A percentile compares a stretch with the other conserved stretches of the same genome.
Evolutionary conservation across 2,797 vertebrate species (phyloP).

Genomic region (Neolamprologus multifasciatus): DNA sequence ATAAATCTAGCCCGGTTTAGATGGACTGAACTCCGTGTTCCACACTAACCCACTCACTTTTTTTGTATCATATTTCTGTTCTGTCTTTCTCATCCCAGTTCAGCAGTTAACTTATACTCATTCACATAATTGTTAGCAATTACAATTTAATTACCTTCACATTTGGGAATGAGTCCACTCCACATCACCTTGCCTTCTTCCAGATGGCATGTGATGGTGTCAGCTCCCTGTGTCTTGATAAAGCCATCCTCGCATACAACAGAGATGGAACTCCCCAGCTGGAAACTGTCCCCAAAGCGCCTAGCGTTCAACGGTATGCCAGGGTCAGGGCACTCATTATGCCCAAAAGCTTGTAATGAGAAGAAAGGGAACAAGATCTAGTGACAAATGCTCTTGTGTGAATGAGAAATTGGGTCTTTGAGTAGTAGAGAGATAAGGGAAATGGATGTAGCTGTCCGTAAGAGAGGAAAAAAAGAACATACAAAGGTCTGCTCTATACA

Average conservation of each 20-base stretch:
- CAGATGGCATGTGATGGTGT: slow-evolving; percentile 93
- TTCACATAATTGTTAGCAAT: not conserved
- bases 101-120: not conserved
- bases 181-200: slow-evolving; percentile 95
- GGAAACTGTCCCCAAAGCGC: slow-evolving; percentile 95
- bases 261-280: slow-evolving; percentile 93
- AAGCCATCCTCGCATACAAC: slow-evolving; percentile 98
- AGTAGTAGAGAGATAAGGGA: slow-evolving; percentile 27
- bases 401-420: slow-evolving; percentile 45
- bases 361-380: slow-evolving; percentile 43
- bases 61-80: not conserved
- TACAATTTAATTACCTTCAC: slow-evolving; percentile 83
- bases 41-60: slow-evolving; percentile 4
- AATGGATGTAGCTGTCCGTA: slow-evolving; percentile 30
- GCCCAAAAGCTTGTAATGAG: slow-evolving; percentile 87
- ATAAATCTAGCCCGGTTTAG: slow-evolving; percentile 11
- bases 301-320: slow-evolving; percentile 95
- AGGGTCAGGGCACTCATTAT: slow-evolving; percentile 96
- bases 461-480: not conserved
- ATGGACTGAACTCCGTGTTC: not conserved
- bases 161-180: slow-evolving; percentile 96
- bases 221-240: slow-evolving; percentile 97
- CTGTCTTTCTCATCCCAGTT: not conserved
- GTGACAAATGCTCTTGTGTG: slow-evolving; percentile 39
- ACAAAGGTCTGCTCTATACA: not conserved